Conservation (phyloP, 2,797 vertebrate species). For the Chelmon rostratus region DNA sequence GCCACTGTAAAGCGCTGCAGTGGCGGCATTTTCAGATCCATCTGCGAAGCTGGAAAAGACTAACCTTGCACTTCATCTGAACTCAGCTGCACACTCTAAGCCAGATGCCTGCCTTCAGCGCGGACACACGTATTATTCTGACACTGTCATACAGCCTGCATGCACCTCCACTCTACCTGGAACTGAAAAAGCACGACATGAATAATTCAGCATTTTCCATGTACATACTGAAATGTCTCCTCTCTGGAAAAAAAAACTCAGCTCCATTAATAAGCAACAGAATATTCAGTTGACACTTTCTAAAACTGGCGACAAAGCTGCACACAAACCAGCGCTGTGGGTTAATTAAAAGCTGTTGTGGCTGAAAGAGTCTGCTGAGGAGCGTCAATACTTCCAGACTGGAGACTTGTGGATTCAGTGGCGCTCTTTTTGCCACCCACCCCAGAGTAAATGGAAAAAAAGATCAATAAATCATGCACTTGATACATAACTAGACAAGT, state of each 20-base stretch:
- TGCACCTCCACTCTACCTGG: conserved; percentile 62
- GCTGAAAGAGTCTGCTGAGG: conserved; percentile 9
- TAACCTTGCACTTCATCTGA: conserved; percentile 47
- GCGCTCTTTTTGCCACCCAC: conserved; percentile 30
- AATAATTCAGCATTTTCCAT: conserved; percentile 83
- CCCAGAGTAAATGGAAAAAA: conserved; percentile 21
- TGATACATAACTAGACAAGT: conserved; percentile 27
- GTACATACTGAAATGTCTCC: conserved; percentile 43
- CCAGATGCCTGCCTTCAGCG: conserved; percentile 25
- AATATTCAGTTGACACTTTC: conserved; percentile 19
- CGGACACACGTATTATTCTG: conserved; percentile 24
- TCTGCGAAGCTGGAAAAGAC: conserved; percentile 50
- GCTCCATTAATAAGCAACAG: conserved; percentile 22
- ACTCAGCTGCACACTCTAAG: conserved; percentile 46
- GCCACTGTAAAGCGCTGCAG: conserved; percentile 46
- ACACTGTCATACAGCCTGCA: conserved; percentile 27
- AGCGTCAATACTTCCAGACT: conserved; percentile 45
- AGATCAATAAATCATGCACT: conserved; percentile 39
- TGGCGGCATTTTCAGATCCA: conserved; percentile 45
- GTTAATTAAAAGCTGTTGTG: conserved; percentile 42
- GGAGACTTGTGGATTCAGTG: conserved; percentile 72
- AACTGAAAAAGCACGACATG: conserved; percentile 71
- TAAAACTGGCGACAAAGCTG: conserved; percentile 37
- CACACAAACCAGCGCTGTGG: conserved; percentile 6
- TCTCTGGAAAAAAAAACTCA: not conserved